Evolutionary conservation across 2,113 vertebrate species (phyloP).

Genomic region (Myotis brandtii): DNA sequence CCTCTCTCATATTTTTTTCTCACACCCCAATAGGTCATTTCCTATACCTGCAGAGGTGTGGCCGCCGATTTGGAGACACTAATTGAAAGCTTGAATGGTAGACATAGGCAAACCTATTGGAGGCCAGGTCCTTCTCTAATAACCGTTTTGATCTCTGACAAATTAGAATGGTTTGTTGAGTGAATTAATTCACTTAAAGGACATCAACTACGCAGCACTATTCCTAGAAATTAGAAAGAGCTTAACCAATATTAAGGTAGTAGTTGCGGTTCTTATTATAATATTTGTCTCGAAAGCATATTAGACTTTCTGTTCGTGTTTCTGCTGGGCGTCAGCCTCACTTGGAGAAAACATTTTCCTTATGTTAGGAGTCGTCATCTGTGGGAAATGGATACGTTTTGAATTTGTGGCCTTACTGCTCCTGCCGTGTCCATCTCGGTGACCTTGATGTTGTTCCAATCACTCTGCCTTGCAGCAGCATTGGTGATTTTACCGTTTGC

Average conservation of each 20-base stretch:
- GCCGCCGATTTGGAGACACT: not conserved
- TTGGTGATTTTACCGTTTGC: not conserved
- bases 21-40: not conserved
- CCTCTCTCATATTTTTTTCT: not conserved
- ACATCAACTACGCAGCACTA: too few relatives aligned
- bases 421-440: too few relatives aligned
- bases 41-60: not conserved
- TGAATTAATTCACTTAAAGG: not conserved
- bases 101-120: fast-evolving
- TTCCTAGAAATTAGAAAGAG: not conserved
- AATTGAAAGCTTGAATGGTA: not conserved
- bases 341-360: not conserved
- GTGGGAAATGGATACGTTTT: not conserved
- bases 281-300: not conserved
- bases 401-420: not conserved
- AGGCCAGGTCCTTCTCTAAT: not conserved
- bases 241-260: not conserved
- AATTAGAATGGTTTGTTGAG: not conserved
- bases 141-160: not conserved
- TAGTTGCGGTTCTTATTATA: not conserved
- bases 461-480: not conserved
- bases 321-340: not conserved
- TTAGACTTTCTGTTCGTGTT: not conserved
- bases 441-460: too few relatives aligned
- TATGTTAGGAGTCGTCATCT: not conserved